These are phyloP conservation scores for Augochlorella aurata DNA, from an alignment of 2,888 invertebrate genomes.

Conservation along the genomic window DNA sequence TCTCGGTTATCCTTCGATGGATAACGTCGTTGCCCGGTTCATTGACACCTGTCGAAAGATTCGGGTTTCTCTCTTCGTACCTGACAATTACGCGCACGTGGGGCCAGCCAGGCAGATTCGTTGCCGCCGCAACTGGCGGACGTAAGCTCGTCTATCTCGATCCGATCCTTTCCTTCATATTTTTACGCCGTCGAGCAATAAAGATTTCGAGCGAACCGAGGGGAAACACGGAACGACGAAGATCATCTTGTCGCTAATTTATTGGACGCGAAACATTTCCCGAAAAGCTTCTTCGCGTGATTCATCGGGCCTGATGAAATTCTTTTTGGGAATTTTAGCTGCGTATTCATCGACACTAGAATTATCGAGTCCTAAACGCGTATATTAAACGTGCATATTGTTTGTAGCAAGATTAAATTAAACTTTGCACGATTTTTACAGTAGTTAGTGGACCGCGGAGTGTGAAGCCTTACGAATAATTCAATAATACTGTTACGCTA, in stretches of 20 bases:
- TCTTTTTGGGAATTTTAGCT: neutral
- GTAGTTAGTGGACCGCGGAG: no score
- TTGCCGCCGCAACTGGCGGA: conserved; percentile 48
- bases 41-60: conserved; percentile 79
- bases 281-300: neutral
- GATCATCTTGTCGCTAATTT: conserved; percentile 26
- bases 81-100: conserved; percentile 71
- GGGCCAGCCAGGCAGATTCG: conserved; percentile 49
- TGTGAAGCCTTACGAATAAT: no score
- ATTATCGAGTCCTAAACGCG: neutral
- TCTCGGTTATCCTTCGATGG: conserved; percentile 68
- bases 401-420: neutral
- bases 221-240: neutral
- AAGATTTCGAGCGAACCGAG: conserved; percentile 29
- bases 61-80: conserved; percentile 71
- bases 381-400: neutral
- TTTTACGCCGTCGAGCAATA: conserved; percentile 3
- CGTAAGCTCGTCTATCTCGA: conserved; percentile 15
- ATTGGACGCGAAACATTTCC: conserved; percentile 7
- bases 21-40: conserved; percentile 69
- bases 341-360: neutral
- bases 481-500: no score
- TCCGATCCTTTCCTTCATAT: neutral
- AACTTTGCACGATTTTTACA: no score
- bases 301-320: neutral